Conservation (phyloP, 1,140 invertebrate genomes). For the Drosophila mojavensis region DNA sequence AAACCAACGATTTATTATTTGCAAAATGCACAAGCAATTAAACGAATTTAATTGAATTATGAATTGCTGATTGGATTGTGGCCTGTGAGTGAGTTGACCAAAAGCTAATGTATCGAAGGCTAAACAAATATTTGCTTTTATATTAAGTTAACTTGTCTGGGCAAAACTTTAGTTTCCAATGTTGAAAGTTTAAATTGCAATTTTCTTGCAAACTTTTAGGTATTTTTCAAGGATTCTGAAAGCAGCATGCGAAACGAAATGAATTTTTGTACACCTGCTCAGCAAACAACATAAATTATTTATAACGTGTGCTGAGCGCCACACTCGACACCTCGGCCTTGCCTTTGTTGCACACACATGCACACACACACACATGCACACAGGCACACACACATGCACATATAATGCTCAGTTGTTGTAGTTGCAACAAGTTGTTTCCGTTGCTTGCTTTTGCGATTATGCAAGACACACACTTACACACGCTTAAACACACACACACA, state of each 20-base stretch:
- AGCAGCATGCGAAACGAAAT: conserved; percentile 20
- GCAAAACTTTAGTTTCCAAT: no score
- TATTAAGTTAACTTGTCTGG: no score
- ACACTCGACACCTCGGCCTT: conserved; percentile 13
- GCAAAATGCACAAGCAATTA: conserved; percentile 36
- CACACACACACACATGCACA: conserved; percentile 2
- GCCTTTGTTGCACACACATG: conserved; percentile 16
- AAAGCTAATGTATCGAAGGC: neutral
- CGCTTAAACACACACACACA: no score
- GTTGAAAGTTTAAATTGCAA: neutral
- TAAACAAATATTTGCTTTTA: no score
- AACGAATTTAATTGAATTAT: conserved; percentile 39
- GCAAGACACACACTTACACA: conserved; percentile 34
- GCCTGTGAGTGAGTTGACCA: neutral
- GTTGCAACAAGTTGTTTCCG: conserved; percentile 80
- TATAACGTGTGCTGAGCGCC: conserved; percentile 54
- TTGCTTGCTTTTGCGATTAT: conserved; percentile 57
- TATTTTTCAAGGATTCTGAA: conserved; percentile 6
- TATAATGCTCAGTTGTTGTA: conserved; percentile 43
- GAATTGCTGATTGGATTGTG: conserved; percentile 3
- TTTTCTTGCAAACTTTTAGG: neutral
- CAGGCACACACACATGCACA: conserved; percentile 4
- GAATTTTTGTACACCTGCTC: conserved; percentile 63
- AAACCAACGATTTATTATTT: neutral
- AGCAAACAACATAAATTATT: conserved; percentile 76